Base-by-base conservation (phyloP, 2,797 vertebrate genomes). In the Steatocranus sp. region DNA sequence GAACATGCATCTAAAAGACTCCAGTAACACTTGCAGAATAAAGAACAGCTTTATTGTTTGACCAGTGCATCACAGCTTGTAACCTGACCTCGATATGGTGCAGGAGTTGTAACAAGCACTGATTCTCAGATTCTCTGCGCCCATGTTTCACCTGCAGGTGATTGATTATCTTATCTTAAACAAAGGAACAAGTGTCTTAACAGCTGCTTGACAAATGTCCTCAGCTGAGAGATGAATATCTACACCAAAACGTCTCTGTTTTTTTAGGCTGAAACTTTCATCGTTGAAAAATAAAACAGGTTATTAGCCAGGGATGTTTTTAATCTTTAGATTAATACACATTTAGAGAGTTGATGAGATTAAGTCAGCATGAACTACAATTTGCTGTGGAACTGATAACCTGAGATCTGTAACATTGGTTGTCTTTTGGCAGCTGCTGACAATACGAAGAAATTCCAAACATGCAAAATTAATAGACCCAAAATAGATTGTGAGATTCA, bases 221-320 rank as follows among this genome's bases (percentile, higher is more conserved):
- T 66, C 34, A 38, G 36, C 61, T 14, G 41, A 41, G n/a, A 25
- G 20, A 25, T 43, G 38, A 15, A 43, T 43, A 25, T 25, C 20
- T 41, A 0, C 8, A 1, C 41, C 63, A 43, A 41, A 68, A 68
- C 36, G 0, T 43, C 20, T 25, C 38, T 0, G 34, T 9, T 68
- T 43, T 20, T 68, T 43, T 68, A 25, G 36, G 14, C 20, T 68
- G 38, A 23, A 68, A 43, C 1, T 17, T 68, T 43, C 9, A 43
- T 68, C 4, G 0, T 7, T 25, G 5, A 1, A 6, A 68, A 43
- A 43, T 41, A 25, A 68, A 43, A 17, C 12, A 17, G 36, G 12
- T 43, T 17, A 43, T 43, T 68, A 43, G 63, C 4, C 8, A 3
- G 1, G 5, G 34, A 41, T 66, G 12, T 25, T 66, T 38, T 25